phyloP scores from a whole-genome alignment of 2,888 invertebrate genomes.

The Lycocerus yunnanus region DNA sequence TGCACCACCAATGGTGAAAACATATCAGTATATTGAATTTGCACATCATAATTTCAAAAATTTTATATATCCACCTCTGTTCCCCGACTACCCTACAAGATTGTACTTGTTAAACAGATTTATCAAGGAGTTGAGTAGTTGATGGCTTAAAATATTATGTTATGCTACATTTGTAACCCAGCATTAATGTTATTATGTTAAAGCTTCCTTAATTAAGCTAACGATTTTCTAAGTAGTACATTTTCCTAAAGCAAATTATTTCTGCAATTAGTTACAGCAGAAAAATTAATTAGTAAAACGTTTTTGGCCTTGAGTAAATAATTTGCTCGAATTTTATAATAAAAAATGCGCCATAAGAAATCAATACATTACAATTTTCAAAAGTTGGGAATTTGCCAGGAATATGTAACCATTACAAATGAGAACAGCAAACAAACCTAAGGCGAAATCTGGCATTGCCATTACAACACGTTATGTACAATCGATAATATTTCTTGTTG shows the following conservation, averaged over 20 bases:
- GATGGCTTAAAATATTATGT: neutral
- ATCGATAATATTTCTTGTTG: neutral
- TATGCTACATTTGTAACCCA: neutral
- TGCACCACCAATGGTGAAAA: neutral
- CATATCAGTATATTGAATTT: neutral
- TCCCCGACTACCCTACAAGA: neutral
- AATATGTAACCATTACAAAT: neutral
- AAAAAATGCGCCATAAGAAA: neutral
- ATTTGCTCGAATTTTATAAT: neutral
- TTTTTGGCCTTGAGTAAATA: neutral
- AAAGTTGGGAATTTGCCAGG: constrained; percentile 1
- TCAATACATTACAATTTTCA: neutral
- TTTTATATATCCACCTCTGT: neutral
- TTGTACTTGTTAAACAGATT: neutral
- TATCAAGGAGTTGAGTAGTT: neutral
- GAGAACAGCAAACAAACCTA: neutral
- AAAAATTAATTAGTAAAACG: neutral
- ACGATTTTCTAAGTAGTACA: neutral
- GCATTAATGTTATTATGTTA: neutral
- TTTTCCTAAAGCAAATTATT: neutral
- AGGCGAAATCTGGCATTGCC: constrained; percentile 3
- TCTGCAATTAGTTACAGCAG: neutral
- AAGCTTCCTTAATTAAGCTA: neutral
- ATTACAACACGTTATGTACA: constrained; percentile 2
- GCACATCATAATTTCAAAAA: neutral